Base-by-base conservation (phyloP, 2,888 invertebrate species). In the Ecliptopera silaceata region DNA sequence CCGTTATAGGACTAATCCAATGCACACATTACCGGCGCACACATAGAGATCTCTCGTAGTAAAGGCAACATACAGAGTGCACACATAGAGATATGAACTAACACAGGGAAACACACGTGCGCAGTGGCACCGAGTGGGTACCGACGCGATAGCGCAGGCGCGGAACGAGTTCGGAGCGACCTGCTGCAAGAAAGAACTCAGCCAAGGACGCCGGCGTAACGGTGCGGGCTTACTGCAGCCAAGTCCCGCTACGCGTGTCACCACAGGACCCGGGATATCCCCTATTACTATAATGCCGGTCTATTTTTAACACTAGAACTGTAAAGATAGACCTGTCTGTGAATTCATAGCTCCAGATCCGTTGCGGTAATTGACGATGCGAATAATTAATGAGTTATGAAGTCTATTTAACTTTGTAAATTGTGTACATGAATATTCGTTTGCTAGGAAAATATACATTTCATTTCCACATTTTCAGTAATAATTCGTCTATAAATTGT, bases 171-270 rank as follows among this genome's bases (percentile, higher is more conserved):
- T 82, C 82, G 79, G 75, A 79, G 70, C 82, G 85, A 85, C 85
- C 88, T 88, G 88, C 86, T 85, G 86, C 84, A 80, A 86, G 87
- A 87, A 86, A 90, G 88, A 90, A 90, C 89, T 90, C 90, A 91
- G 90, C 90, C 90, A 91, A 91, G 90, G 90, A 90, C 90, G 90
- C 88, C 80, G 79, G 79, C 79, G 85, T 91, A 91, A 91, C 90
- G 90, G 90, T 86, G 72, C 75, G 68, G 69, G 69, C 61, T 71
- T 69, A 70, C 60, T 66, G 62, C 59, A 61, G 59, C 48, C 48
- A 57, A 59, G 57, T 77, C 79, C 81, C 80, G 75, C 76, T 80
- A 80, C 70, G 63, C 68, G 53, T 68, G 45, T 56, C 61, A 44
- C 50, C 22, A 43, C 63, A 61, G 71, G 72, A 71, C 52, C 50